These are phyloP conservation scores for Pinctada fucata DNA, from an alignment of 2,888 invertebrate species.

Conservation along the genomic window DNA sequence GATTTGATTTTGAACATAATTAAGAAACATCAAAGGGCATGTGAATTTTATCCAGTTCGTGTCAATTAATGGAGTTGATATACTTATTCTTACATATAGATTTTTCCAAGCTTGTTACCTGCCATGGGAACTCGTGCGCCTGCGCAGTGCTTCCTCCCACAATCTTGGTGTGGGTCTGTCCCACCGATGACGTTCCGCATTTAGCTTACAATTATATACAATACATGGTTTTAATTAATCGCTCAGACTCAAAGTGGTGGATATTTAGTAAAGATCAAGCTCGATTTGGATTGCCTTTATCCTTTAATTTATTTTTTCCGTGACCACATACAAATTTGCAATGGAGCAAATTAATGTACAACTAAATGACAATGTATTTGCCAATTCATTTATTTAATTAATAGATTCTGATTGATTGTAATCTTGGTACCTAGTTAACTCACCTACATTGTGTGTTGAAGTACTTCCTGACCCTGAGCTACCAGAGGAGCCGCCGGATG, in stretches of 20 bases:
- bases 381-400: too few species aligned
- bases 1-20: background rate
- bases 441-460: conserved; percentile 5
- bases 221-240: too few species aligned
- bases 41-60: too few species aligned
- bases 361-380: too few species aligned
- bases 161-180: conserved; percentile 43
- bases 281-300: conserved; percentile 16
- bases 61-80: too few species aligned
- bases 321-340: background rate
- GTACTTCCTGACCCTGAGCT: conserved; percentile 12
- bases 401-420: too few species aligned
- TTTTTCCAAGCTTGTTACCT: conserved; percentile 39
- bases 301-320: background rate
- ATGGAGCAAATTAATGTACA: too few species aligned
- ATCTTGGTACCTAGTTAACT: too few species aligned
- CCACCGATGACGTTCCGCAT: conserved; percentile 20
- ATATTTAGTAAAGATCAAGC: conserved; percentile 7
- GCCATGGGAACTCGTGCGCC: conserved; percentile 62
- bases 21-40: background rate
- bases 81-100: too few species aligned
- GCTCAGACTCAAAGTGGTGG: background rate
- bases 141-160: conserved; percentile 54
- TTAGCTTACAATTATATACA: background rate
- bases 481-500: background rate